phyloP scores from a whole-genome alignment of 2,888 invertebrate species.

The Aproaerema taeniolella region DNA sequence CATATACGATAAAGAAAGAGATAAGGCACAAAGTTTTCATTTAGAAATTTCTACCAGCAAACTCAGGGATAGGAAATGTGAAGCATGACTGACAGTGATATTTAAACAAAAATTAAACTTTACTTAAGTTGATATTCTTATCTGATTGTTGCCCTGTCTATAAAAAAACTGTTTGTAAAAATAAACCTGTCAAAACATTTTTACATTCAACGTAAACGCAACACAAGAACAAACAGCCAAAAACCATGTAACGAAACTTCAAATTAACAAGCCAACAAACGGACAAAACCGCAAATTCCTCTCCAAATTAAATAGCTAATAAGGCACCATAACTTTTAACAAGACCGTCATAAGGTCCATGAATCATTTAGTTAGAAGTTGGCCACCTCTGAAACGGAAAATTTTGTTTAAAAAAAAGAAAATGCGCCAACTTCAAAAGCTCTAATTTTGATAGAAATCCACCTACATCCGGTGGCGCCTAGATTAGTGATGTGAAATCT shows the following conservation, averaged over 20 bases:
- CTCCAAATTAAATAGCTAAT: slow-evolving; percentile 12
- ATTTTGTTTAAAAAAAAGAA: slow-evolving; percentile 26
- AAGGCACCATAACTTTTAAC: slow-evolving; percentile 5
- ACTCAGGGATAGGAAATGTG: too few relatives aligned
- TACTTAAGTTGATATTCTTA: too few relatives aligned
- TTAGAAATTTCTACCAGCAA: too few relatives aligned
- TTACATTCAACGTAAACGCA: background rate
- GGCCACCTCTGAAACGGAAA: slow-evolving; percentile 37
- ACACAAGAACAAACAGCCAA: slow-evolving; percentile 1
- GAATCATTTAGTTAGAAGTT: slow-evolving; percentile 11
- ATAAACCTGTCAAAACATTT: background rate
- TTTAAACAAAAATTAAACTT: too few relatives aligned
- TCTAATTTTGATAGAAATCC: slow-evolving; percentile 32
- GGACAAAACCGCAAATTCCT: slow-evolving; percentile 11
- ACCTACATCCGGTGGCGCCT: slow-evolving; percentile 62
- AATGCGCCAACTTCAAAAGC: slow-evolving; percentile 21
- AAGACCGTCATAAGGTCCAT: slow-evolving; percentile 2
- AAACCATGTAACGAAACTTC: slow-evolving; percentile 2
- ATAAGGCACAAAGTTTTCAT: too few relatives aligned
- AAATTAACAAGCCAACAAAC: slow-evolving; percentile 5
- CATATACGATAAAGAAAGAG: too few relatives aligned
- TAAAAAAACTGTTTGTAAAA: too few relatives aligned
- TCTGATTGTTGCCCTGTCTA: too few relatives aligned
- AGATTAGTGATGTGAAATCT: slow-evolving; percentile 12
- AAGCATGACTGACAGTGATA: too few relatives aligned